A percentile compares a stretch with the other conserved stretches of the same genome.
These are phyloP conservation scores for Adelosebastes latens DNA, from an alignment of 2,797 vertebrate genomes.

Conservation along the genomic window DNA sequence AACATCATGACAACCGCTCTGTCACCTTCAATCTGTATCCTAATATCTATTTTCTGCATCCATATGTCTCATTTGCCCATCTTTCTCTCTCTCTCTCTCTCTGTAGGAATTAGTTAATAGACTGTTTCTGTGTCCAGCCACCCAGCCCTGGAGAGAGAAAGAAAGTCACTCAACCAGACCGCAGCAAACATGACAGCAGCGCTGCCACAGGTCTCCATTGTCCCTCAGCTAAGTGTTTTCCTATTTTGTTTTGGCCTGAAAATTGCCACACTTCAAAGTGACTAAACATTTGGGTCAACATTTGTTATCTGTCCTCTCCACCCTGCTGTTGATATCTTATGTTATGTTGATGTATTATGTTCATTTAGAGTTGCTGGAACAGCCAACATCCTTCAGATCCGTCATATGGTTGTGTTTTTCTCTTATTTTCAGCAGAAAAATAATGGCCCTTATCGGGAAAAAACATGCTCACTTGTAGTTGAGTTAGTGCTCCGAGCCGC, in stretches of 20 bases:
- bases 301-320: conserved; percentile 49
- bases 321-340: conserved; percentile 39
- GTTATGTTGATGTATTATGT: conserved; percentile 47
- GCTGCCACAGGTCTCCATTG: conserved; percentile 29
- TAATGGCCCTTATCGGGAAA: conserved; percentile 60
- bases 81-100: neutral
- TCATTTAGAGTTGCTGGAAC: conserved; percentile 28
- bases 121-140: neutral
- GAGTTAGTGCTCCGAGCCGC: conserved; percentile 15
- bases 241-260: conserved; percentile 36
- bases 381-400: conserved; percentile 41
- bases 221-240: conserved; percentile 39
- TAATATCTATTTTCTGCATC: neutral
- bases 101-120: conserved; percentile 17
- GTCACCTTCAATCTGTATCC: neutral
- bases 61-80: neutral
- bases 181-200: conserved; percentile 36
- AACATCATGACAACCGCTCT: neutral
- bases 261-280: conserved; percentile 53
- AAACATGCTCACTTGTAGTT: conserved; percentile 54
- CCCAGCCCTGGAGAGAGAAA: conserved; percentile 12
- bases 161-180: conserved; percentile 44
- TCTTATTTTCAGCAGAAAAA: conserved; percentile 41
- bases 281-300: conserved; percentile 46
- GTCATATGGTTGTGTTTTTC: conserved; percentile 34